These are phyloP conservation scores for Lasioglossum villosulum DNA, from an alignment of 2,888 invertebrate genomes.

Conservation along the genomic window DNA sequence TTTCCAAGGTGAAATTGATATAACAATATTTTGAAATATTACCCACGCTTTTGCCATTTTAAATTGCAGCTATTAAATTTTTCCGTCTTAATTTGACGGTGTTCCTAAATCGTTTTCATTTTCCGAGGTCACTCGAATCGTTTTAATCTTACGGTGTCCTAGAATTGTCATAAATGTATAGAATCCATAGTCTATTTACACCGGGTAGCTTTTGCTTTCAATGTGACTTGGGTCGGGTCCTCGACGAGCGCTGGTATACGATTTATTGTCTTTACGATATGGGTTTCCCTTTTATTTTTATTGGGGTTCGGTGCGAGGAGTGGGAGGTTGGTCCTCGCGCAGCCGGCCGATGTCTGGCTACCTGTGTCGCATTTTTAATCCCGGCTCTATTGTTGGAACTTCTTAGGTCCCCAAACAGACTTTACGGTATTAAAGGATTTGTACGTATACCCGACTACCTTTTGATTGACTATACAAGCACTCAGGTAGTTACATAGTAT, in stretches of 20 bases:
- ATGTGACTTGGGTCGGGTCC: not conserved
- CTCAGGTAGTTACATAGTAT: not conserved
- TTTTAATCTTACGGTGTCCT: no score
- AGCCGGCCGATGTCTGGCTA: not conserved
- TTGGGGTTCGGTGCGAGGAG: not conserved
- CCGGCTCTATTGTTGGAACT: not conserved
- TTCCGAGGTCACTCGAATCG: no score
- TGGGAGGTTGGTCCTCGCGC: not conserved
- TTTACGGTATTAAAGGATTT: not conserved
- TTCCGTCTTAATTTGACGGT: no score
- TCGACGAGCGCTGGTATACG: not conserved
- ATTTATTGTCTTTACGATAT: not conserved
- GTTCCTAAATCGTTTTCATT: no score
- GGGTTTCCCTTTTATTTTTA: not conserved
- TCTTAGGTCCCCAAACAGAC: not conserved
- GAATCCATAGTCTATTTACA: no score
- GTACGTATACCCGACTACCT: not conserved
- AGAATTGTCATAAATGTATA: no score
- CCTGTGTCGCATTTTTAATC: not conserved
- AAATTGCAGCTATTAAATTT: no score
- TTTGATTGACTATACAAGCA: not conserved
- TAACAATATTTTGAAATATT: no score
- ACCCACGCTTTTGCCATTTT: no score
- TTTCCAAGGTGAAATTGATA: no score
- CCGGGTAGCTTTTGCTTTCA: not conserved